Evolutionary conservation across 2,888 invertebrate genomes (phyloP), one percentile per base, ranked within the genome.

Genomic region (Iphiclides podalirius): DNA sequence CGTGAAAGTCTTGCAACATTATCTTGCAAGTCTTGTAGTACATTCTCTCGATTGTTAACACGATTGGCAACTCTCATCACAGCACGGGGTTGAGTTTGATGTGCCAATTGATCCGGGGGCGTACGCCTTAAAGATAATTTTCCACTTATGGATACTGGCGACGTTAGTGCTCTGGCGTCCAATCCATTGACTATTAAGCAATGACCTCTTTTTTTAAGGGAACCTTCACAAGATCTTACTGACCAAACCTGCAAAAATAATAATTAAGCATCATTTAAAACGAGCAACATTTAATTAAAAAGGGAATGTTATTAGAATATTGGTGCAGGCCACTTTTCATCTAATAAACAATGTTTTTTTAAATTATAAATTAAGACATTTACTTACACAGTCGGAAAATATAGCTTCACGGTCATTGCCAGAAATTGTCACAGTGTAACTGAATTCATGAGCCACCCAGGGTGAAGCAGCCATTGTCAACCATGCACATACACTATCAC

Each of bases 401-500:
- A 87, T 85, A 47, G 86, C 87, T 72, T 88, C 87, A 37, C 87
- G 73, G 52, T 87, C 86, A 62, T 80, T 84, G 52, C 88, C 88
- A 53, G 86, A 84, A 56, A 88, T 73, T 41, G 85, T 87, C 43
- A 87, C 67, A 0, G 81, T 81, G 60, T 88, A 88, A 47, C 67
- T 68, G 63, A 79, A 87, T 52, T 78, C 74, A 50, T 80, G 75
- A 31, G 88, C 78, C 23, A 86, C 74, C 79, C 78, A 79, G 2
- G 82, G 79, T 1, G 85, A 69, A 4, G 86, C 73, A 1, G 85
- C 86, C 86, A 87, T 88, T 8, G 81, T 72, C 31, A 87, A 52
- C 86, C 86, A 88, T 13, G 85, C 77, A 47, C 65, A 69, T 28
- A 88, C 69, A 15, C 68, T 62, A 42, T 76, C 67, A 64, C 61